Conservation (phyloP, 2,113 vertebrate genomes). For the Aphyosemion australe region DNA sequence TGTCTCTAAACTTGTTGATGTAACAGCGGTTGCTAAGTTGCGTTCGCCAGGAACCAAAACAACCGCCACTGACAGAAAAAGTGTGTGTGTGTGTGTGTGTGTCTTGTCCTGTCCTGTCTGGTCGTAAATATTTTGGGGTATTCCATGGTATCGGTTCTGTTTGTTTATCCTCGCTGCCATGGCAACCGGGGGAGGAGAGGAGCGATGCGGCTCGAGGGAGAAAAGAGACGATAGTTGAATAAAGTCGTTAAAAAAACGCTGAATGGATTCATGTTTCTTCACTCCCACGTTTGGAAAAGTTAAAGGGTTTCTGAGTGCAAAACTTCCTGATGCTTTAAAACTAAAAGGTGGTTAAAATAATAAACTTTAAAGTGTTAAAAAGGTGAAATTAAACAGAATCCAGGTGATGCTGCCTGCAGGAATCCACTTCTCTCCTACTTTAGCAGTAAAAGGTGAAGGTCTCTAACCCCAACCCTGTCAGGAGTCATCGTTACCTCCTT, state of each 20-base stretch:
- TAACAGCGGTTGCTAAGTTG: slow-evolving; percentile 57
- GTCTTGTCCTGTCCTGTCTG: slow-evolving; percentile 27
- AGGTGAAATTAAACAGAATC: too few species aligned
- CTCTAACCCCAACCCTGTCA: too few species aligned
- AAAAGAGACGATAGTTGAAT: slow-evolving; percentile 9
- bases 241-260: slow-evolving; percentile 6
- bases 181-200: slow-evolving; percentile 54
- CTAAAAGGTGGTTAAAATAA: too few species aligned
- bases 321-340: too few species aligned
- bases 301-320: too few species aligned
- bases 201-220: slow-evolving; percentile 20
- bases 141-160: slow-evolving; percentile 70
- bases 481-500: too few species aligned
- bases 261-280: too few species aligned
- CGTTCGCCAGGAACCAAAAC: slow-evolving; percentile 59
- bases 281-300: too few species aligned
- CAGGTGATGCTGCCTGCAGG: too few species aligned
- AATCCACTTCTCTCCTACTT: too few species aligned
- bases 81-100: slow-evolving; percentile 11
- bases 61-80: slow-evolving; percentile 22
- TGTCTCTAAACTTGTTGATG: slow-evolving; percentile 38
- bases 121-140: slow-evolving; percentile 70
- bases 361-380: too few species aligned
- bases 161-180: slow-evolving; percentile 50
- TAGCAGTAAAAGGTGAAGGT: too few species aligned